A percentile compares a stretch with the other conserved stretches of the same genome.
These are phyloP conservation scores for Temnothorax curvispinosus DNA, from an alignment of 1,140 invertebrate species.

Conservation along the genomic window DNA sequence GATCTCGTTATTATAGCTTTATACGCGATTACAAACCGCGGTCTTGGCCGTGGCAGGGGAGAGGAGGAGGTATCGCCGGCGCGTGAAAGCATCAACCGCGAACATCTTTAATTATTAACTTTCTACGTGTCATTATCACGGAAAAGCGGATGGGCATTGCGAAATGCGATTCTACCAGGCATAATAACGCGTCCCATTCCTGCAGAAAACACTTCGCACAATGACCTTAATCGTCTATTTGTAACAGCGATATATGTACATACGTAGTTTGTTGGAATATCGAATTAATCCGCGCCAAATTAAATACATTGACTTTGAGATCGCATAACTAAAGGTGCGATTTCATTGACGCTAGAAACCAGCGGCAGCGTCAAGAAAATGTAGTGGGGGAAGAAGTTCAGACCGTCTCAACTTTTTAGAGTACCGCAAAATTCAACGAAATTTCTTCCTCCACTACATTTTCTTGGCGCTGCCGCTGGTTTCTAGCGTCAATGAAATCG, in stretches of 20 bases:
- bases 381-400: no score
- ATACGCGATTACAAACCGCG: slow-evolving; percentile 41
- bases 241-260: background rate
- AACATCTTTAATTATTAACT: slow-evolving; percentile 56
- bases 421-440: no score
- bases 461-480: no score
- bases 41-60: background rate
- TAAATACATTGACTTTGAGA: background rate
- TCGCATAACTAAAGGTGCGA: background rate
- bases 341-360: no score
- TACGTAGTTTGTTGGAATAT: background rate
- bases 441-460: no score
- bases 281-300: background rate
- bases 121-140: slow-evolving; percentile 31
- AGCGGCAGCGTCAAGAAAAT: no score
- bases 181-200: background rate
- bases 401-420: no score
- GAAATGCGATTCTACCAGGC: background rate
- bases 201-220: background rate
- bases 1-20: slow-evolving; percentile 51
- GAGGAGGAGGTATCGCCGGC: background rate
- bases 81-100: slow-evolving; percentile 38
- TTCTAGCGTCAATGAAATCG: no score
- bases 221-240: background rate
- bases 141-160: slow-evolving; percentile 29